Conservation (phyloP, 2,888 invertebrate species). For the Agrotis segetum region DNA sequence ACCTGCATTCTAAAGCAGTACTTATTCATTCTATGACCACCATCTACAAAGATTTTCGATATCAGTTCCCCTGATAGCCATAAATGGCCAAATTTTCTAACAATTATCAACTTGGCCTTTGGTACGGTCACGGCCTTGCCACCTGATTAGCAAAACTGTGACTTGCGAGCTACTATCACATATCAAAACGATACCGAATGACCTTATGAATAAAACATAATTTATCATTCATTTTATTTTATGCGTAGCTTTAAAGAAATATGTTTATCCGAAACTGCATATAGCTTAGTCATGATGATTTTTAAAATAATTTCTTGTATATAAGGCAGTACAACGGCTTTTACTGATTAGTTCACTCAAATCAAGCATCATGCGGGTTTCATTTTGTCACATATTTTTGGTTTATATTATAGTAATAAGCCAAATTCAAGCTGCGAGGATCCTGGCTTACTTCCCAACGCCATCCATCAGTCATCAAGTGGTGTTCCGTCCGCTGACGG, state of each 20-base stretch:
- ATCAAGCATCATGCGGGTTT: conserved; percentile 10
- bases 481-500: conserved; percentile 8
- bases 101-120: background rate
- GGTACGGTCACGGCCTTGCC: conserved; percentile 1
- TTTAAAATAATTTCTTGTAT: background rate
- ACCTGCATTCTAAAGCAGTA: too few species aligned
- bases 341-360: background rate
- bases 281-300: background rate
- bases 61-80: background rate
- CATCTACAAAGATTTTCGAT: background rate
- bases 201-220: background rate
- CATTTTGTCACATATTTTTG: background rate
- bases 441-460: conserved; percentile 4
- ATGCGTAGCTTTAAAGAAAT: background rate
- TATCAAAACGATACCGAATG: background rate
- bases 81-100: background rate
- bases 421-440: conserved; percentile 1
- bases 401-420: background rate
- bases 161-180: background rate
- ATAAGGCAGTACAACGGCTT: background rate
- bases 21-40: too few species aligned
- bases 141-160: background rate
- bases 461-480: conserved; percentile 9
- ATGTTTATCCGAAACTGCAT: background rate
- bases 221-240: background rate